Percentiles rank a stretch among this genome's conserved stretches.
phyloP scores from a whole-genome alignment of 1,140 invertebrate species.

The Manduca sexta region DNA sequence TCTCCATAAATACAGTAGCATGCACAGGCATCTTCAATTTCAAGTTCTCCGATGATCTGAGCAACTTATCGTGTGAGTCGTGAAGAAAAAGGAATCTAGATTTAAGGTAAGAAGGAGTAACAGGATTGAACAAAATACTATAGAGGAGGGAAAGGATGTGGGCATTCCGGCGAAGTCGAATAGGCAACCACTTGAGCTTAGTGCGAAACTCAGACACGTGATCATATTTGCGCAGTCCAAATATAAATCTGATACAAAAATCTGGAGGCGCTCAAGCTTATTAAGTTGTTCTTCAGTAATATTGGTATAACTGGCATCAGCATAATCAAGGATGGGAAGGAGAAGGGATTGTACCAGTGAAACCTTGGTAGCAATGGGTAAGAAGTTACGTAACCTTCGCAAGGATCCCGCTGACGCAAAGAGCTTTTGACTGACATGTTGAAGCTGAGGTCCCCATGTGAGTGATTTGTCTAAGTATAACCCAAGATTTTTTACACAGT shows the following conservation, averaged over 20 bases:
- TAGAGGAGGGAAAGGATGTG: too few species aligned
- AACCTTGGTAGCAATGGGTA: conserved; percentile 11
- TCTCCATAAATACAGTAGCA: too few species aligned
- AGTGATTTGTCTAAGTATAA: conserved; percentile 4
- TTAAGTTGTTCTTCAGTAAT: conserved; percentile 4
- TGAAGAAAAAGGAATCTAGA: too few species aligned
- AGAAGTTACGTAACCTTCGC: conserved; percentile 7
- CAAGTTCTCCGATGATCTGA: too few species aligned
- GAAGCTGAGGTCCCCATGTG: conserved; percentile 12
- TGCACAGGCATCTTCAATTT: too few species aligned
- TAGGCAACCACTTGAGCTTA: too few species aligned
- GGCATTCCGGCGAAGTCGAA: too few species aligned
- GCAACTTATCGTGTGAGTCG: too few species aligned
- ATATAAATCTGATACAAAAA: conserved; percentile 13
- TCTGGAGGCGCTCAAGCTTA: conserved; percentile 17
- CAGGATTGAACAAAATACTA: too few species aligned
- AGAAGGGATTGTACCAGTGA: conserved; percentile 10
- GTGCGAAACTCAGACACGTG: background rate
- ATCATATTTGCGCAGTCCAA: conserved; percentile 11
- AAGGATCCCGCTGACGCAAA: conserved; percentile 5
- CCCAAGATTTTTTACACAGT: conserved; percentile 15
- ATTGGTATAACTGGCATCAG: conserved; percentile 11
- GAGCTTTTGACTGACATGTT: conserved; percentile 11
- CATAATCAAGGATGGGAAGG: conserved; percentile 13
- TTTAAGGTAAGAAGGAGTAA: too few species aligned